A percentile compares a stretch with the other conserved stretches of the same genome.
Evolutionary conservation across 2,113 vertebrate genomes (phyloP).

Genomic region (Catharus minimus): DNA sequence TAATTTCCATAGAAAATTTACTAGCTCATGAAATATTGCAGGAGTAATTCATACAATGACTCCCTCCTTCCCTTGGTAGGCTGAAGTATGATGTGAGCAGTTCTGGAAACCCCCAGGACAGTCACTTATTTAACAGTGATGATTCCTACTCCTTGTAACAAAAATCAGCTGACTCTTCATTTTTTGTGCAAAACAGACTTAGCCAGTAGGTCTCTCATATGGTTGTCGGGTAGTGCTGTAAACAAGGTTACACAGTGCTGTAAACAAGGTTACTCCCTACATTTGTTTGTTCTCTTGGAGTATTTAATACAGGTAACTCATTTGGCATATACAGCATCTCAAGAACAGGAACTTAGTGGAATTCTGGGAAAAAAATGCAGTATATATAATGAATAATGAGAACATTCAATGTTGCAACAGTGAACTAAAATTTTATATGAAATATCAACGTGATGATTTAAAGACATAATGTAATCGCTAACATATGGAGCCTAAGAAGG

Average conservation of each 20-base stretch:
- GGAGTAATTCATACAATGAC: conserved; percentile 28
- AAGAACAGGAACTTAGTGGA: background rate
- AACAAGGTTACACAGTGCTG: background rate
- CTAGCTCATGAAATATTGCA: conserved; percentile 61
- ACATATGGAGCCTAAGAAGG: background rate
- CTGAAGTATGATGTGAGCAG: conserved; percentile 43
- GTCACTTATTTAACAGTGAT: background rate
- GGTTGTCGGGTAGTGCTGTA: background rate
- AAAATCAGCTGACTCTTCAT: conserved; percentile 38
- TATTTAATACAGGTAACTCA: background rate
- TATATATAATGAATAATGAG: background rate
- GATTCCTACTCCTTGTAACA: conserved; percentile 23
- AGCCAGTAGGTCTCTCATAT: background rate
- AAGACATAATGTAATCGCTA: background rate
- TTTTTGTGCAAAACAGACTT: background rate
- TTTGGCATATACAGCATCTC: background rate
- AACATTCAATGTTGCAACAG: background rate
- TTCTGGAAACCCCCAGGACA: conserved; percentile 42
- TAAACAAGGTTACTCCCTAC: background rate
- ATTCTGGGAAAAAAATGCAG: background rate
- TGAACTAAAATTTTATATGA: background rate
- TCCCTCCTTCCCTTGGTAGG: conserved; percentile 22
- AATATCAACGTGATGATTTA: background rate
- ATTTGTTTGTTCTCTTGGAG: background rate
- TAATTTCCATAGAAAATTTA: conserved; percentile 65